Base-by-base conservation (phyloP, 2,113 vertebrate genomes). In the Hippocampus abdominalis region DNA sequence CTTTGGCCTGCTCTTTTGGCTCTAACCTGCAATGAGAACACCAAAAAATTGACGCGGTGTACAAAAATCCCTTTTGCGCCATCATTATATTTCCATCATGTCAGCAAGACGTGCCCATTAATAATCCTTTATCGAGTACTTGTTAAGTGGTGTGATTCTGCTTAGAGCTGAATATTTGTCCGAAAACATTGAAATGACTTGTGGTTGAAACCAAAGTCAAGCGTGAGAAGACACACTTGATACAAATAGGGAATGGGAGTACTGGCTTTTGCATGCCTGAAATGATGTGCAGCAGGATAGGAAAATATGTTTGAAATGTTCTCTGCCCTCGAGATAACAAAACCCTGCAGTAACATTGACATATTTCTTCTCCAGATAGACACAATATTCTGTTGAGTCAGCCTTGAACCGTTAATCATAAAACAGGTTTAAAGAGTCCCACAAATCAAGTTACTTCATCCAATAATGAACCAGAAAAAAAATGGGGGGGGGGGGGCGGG, bases 221-320 rank as follows among this genome's bases (percentile, higher is more conserved):
- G 32, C 44, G 29, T 54, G 59, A 53, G 66, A 71, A 81, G 71
- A 74, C 69, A 69, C 64, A 65, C 83, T 86, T 75, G 81, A 20
- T 66, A 21, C 75, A 63, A 62, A 64, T 53, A 62, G 72, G 29
- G 65, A 54, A 69, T 20, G 57, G 6, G 27, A 72, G 59, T 20
- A 8, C 16, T 16, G 5, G 15, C 15, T 69, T 82, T 46, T 75
- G 68, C 57, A 59, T 42, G 71, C 59, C 40, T 81, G 49, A 79
- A 72, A 70, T 72, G 80, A 71, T 75, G 57, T 76, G 75, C 67
- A 64, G 76, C 63, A 13, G 56, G 64, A 67, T 46, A 66, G 59
- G 60, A 75, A 78, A 83, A 65, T 71, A n/a, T 72, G 77, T 29
- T 77, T 78, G 5, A 65, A 73, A 79, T 64, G 76, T 60, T n/a